Base-by-base conservation (phyloP, 1,140 invertebrate species). In the Camponotus pennsylvanicus region DNA sequence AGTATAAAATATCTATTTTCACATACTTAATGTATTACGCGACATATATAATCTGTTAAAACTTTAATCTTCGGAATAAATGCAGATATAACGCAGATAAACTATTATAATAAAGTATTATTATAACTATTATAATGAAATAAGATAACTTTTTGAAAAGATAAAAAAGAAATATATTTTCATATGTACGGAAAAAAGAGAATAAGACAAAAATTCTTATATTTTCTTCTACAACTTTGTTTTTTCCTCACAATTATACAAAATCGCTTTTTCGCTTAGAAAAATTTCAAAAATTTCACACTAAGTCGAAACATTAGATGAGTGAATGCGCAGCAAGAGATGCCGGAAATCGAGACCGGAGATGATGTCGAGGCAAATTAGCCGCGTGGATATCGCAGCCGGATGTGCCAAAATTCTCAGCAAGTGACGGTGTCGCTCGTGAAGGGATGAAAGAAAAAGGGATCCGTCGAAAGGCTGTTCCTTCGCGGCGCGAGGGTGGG, bases 401-500 rank as follows among this genome's bases (percentile, higher is more conserved):
- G 85, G 85, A 73, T 85, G 45, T 75, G 64, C 67, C 70, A 49
- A 64, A 84, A 90, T 73, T 73, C 61, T 59, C 52, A 59, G 64
- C 32, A 37, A 77, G 79, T 57, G 77, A 77, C 63, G 52, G 71
- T 57, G 32, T 66, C 59, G 78, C 61, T 76, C 18, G 76, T 18
- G 76, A 45, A 21, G 61, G 42, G 52, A 15, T n/a, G 73, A 73
- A 61, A 61, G n/a, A 70, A 73, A 75, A 79, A 21, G 63, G 55
- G 64, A 85, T 77, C 52, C 61, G 82, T 66, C 73, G 82, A 77
- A 77, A 89, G 37, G 52, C 52, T 34, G 61, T 63, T 82, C 57
- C 55, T 40, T 52, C 59, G 71, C 70, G 76, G 59, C 21, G 88
- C 52, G 64, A 63, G 88, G 70, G 85, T 42, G 88, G 89, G 89